Percentiles rank a stretch among this genome's conserved stretches.
These are phyloP conservation scores for Cheirogaleus medius DNA, from an alignment of 2,113 vertebrate genomes.

Conservation along the genomic window DNA sequence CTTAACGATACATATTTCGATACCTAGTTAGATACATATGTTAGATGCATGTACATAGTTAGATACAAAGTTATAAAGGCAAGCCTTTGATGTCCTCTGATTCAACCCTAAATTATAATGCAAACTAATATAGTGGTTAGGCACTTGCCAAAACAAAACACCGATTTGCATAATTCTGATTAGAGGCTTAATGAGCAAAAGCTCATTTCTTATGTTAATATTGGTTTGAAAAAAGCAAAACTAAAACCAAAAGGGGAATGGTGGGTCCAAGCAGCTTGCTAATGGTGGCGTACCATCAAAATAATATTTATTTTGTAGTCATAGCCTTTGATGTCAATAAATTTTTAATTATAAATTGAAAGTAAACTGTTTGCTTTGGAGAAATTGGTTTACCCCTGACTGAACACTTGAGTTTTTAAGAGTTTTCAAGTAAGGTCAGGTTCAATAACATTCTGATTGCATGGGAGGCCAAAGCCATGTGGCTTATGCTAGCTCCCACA, in stretches of 20 bases:
- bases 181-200: background rate
- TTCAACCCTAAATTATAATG: background rate
- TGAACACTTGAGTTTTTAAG: background rate
- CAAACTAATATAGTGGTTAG: background rate
- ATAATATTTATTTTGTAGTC: slow-evolving; percentile 39
- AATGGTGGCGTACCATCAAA: background rate
- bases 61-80: background rate
- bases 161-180: background rate
- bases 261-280: background rate
- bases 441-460: background rate
- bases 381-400: background rate
- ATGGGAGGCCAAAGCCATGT: background rate
- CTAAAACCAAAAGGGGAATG: background rate
- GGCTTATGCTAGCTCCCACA: too few species aligned
- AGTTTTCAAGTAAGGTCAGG: background rate
- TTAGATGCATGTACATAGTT: background rate
- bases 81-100: background rate
- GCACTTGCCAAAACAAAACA: background rate
- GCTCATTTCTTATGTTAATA: background rate
- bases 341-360: background rate
- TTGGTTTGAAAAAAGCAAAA: slow-evolving; percentile 18
- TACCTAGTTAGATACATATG: background rate
- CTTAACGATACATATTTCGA: background rate
- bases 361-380: slow-evolving; percentile 14
- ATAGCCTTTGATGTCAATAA: background rate